Percentiles rank a stretch among this genome's conserved stretches.
phyloP scores from a whole-genome alignment of 2,888 invertebrate genomes.

The Dasysyrphus albostriatus region DNA sequence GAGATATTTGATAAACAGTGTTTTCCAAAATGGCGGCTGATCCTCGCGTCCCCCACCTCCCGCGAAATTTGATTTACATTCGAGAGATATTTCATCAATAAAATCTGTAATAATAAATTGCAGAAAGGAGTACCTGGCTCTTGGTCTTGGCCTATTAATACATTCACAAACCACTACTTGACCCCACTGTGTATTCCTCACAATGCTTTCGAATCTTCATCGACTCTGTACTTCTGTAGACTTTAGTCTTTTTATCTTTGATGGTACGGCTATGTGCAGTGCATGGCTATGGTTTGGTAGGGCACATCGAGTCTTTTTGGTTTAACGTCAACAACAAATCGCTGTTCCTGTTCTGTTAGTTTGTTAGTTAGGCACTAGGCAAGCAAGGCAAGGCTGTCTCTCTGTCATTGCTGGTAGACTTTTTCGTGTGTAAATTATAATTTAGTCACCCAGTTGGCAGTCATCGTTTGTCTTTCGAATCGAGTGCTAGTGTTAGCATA shows the following conservation, averaged over 20 bases:
- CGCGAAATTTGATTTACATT: too few relatives aligned
- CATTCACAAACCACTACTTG: neutral
- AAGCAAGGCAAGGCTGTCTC: constrained; percentile 5
- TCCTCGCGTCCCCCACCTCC: too few relatives aligned
- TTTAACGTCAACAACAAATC: constrained; percentile 73
- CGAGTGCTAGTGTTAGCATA: constrained; percentile 59
- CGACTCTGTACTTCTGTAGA: constrained; percentile 9
- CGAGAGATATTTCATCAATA: too few relatives aligned
- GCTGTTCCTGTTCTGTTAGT: constrained; percentile 53
- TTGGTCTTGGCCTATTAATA: too few relatives aligned
- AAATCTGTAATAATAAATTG: too few relatives aligned
- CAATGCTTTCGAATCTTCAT: neutral
- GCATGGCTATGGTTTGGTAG: constrained; percentile 38
- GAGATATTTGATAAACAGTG: too few relatives aligned
- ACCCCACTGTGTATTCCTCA: constrained; percentile 15
- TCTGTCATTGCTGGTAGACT: constrained; percentile 40
- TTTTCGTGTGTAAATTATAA: constrained; percentile 65
- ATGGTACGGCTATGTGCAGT: neutral
- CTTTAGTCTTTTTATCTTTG: constrained; percentile 33
- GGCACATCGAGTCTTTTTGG: constrained; percentile 34
- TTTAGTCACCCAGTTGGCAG: constrained; percentile 76
- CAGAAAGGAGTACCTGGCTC: too few relatives aligned
- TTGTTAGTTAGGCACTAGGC: constrained; percentile 26
- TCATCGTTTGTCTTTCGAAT: constrained; percentile 76
- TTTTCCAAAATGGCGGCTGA: too few relatives aligned